phyloP scores from a whole-genome alignment of 2,797 vertebrate genomes.

The Prionace glauca region DNA sequence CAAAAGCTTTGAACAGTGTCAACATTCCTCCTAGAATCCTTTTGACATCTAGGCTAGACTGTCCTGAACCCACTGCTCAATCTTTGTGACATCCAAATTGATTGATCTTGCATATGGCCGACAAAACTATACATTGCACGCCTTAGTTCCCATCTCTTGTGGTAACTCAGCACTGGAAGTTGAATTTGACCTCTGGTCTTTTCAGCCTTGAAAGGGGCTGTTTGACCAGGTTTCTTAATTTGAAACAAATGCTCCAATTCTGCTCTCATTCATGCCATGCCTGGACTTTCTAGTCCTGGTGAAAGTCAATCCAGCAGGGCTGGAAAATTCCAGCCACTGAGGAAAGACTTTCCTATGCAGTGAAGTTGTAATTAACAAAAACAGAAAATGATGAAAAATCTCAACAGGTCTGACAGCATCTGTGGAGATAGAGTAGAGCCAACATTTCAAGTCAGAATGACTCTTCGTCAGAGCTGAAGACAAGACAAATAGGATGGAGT shows the following conservation, averaged over 20 bases:
- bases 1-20: background rate
- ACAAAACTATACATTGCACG: background rate
- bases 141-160: background rate
- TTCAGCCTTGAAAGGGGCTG: background rate
- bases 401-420: too few relatives aligned
- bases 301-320: too few relatives aligned
- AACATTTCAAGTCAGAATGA: too few relatives aligned
- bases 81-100: background rate
- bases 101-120: background rate
- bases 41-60: background rate
- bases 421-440: too few relatives aligned
- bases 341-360: background rate
- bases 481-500: too few relatives aligned
- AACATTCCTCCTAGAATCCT: background rate
- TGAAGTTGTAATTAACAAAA: background rate
- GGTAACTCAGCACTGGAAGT: background rate
- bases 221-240: background rate
- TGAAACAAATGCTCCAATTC: background rate
- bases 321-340: background rate
- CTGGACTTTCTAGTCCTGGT: too few relatives aligned
- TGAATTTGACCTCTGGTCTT: background rate
- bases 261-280: background rate
- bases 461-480: too few relatives aligned
- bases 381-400: too few relatives aligned
- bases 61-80: background rate